Percentiles rank a stretch among this genome's conserved stretches.
These are phyloP conservation scores for Semotilus atromaculatus DNA, from an alignment of 2,797 vertebrate genomes.

Conservation along the genomic window DNA sequence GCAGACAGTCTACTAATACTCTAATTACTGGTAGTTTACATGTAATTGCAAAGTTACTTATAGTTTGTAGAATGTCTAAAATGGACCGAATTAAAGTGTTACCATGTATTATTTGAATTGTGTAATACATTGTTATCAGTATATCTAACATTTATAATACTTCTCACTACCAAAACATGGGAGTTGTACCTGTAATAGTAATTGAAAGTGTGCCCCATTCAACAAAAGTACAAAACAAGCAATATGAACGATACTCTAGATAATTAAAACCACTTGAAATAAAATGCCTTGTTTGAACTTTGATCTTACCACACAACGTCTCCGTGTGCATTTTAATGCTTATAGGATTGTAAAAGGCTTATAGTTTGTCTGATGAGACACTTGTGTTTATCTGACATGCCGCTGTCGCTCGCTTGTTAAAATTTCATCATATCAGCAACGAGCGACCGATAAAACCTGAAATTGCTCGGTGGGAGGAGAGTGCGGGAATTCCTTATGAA, in stretches of 20 bases:
- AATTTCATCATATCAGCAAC: slow-evolving; percentile 82
- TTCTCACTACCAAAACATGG: not conserved
- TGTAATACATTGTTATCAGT: not conserved
- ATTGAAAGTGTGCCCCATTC: not conserved
- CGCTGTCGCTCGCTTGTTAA: slow-evolving; percentile 70
- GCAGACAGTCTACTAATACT: too few relatives aligned
- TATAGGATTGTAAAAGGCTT: slow-evolving; percentile 41
- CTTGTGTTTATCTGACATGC: slow-evolving; percentile 70
- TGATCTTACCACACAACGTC: not conserved
- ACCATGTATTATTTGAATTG: not conserved
- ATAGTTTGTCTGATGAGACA: slow-evolving; percentile 66
- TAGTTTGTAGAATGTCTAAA: not conserved
- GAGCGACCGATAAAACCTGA: slow-evolving; percentile 77
- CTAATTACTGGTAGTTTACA: too few relatives aligned
- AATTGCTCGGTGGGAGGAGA: slow-evolving; percentile 56
- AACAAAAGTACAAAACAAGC: not conserved
- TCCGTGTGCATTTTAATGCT: not conserved
- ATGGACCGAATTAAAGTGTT: not conserved
- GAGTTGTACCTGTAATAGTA: not conserved
- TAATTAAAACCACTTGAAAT: not conserved
- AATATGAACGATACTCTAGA: not conserved
- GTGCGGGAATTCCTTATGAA: slow-evolving; percentile 67
- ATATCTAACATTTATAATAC: not conserved
- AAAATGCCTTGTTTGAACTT: not conserved
- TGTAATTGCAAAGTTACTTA: too few relatives aligned